Evolutionary conservation across 2,888 invertebrate species (phyloP), one percentile per base, ranked within the genome.

Genomic region (Dendrolimus houi): DNA sequence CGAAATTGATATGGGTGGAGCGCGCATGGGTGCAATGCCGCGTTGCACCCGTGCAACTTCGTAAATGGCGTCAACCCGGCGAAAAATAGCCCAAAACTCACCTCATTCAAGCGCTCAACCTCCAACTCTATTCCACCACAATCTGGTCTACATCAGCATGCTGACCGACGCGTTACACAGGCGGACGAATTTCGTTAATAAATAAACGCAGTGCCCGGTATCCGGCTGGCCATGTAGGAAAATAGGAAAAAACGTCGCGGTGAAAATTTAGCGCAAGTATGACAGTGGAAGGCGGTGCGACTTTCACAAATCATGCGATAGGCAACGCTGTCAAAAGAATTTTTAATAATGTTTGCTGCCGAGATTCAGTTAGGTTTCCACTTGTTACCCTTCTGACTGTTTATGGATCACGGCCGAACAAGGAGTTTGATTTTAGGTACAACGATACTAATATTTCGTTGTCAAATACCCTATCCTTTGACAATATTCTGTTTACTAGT

Each of bases 1-100:
- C 77, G 88, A 87, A 88, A 90, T 90, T 90, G 88, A 90, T 90
- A 88, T 87, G 87, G 87, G 87, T 87, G 85, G 85, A 85, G 87
- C 86, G 87, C 86, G 79, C 81, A 73, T 77, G 77, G 69, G 67
- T 76, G 84, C 83, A 80, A 69, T 77, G 80, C 81, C 73, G 79
- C 83, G 85, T 79, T 85, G 85, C 83, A 82, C 81, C 85, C 81
- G 81, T 84, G 83, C 85, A 77, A 79, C 76, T 84, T 85, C 87
- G 88, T 87, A 88, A 88, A 89, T 86, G 87, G 66, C 72, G 69
- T 62, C 60, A 58, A 70, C 67, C 61, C 78, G 72, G 58, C 61
- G 63, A 62, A 71, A 72, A 83, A 85, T 69, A 73, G 57, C 77
- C 64, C 65, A 82, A 42, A 54, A 47, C 41, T 13, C 54, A 55